Evolutionary conservation across 2,888 invertebrate genomes (phyloP).

Genomic region (Volucella inanis): DNA sequence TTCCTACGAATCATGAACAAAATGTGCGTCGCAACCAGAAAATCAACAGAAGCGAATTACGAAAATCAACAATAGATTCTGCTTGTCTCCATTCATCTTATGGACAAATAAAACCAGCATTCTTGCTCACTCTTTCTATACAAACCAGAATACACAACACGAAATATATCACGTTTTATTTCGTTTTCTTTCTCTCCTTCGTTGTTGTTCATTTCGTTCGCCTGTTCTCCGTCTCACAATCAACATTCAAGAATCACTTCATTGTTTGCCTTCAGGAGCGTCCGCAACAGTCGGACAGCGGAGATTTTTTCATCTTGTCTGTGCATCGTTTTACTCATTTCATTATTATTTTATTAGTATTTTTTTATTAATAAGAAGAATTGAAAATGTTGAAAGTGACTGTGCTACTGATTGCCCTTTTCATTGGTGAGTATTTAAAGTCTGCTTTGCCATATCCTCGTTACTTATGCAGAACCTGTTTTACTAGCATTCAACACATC

Average conservation of each 20-base stretch:
- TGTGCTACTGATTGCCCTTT: slow-evolving; percentile 45
- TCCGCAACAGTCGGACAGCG: slow-evolving; percentile 32
- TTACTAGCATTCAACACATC: slow-evolving; percentile 66
- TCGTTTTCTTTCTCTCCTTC: slow-evolving; percentile 28
- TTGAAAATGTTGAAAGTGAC: slow-evolving; percentile 63
- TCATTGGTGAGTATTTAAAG: slow-evolving; percentile 58
- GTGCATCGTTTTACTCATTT: neutral
- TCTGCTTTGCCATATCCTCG: no score
- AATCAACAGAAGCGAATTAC: neutral
- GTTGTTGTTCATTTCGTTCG: neutral
- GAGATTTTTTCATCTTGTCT: neutral
- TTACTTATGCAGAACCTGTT: no score
- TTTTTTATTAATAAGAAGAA: slow-evolving; percentile 18
- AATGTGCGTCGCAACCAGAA: neutral
- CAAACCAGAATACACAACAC: neutral
- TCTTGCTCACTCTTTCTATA: slow-evolving; percentile 19
- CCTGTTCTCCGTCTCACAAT: slow-evolving; percentile 10
- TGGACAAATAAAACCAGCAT: neutral
- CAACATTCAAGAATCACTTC: slow-evolving; percentile 57
- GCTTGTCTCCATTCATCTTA: neutral
- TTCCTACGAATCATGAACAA: no score
- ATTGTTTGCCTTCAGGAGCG: slow-evolving; percentile 69
- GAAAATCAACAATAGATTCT: slow-evolving; percentile 37
- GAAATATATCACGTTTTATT: slow-evolving; percentile 41
- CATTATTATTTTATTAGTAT: slow-evolving; percentile 3